Conservation (phyloP, 2,888 invertebrate genomes). For the Cryptus viduatorius region DNA sequence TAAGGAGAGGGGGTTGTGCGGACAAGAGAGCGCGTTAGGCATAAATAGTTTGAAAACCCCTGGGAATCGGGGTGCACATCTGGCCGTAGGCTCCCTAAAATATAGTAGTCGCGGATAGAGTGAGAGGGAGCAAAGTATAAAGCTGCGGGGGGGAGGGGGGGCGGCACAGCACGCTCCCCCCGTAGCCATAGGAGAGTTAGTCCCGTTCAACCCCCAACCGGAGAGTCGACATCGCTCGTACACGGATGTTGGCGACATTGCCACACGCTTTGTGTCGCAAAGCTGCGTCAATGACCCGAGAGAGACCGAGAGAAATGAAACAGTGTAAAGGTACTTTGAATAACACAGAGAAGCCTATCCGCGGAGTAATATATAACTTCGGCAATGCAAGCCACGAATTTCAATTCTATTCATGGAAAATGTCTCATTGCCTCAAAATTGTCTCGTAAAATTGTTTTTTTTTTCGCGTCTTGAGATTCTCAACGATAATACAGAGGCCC, state of each 20-base stretch:
- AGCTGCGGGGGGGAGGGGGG: slow-evolving; percentile 75
- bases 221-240: slow-evolving; percentile 28
- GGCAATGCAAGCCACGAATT: too few relatives aligned
- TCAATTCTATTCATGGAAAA: too few relatives aligned
- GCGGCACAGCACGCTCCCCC: slow-evolving; percentile 56
- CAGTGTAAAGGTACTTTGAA: slow-evolving; percentile 9
- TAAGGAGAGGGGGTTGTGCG: slow-evolving; percentile 19
- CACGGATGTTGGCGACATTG: slow-evolving; percentile 60
- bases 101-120: slow-evolving; percentile 73
- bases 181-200: slow-evolving; percentile 62
- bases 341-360: not conserved
- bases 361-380: not conserved
- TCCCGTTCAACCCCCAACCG: slow-evolving; percentile 38
- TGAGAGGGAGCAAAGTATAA: slow-evolving; percentile 77
- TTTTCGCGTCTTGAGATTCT: too few relatives aligned
- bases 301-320: slow-evolving; percentile 35
- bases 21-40: slow-evolving; percentile 26
- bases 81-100: slow-evolving; percentile 79
- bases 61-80: slow-evolving; percentile 81
- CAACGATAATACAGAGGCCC: too few relatives aligned
- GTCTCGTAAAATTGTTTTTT: too few relatives aligned
- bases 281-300: slow-evolving; percentile 49
- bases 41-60: slow-evolving; percentile 73
- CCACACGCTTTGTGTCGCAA: slow-evolving; percentile 61
- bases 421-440: too few relatives aligned